Evolutionary conservation across 2,113 vertebrate species (phyloP), one percentile per base, ranked within the genome.

Genomic region (Paralichthys olivaceus): DNA sequence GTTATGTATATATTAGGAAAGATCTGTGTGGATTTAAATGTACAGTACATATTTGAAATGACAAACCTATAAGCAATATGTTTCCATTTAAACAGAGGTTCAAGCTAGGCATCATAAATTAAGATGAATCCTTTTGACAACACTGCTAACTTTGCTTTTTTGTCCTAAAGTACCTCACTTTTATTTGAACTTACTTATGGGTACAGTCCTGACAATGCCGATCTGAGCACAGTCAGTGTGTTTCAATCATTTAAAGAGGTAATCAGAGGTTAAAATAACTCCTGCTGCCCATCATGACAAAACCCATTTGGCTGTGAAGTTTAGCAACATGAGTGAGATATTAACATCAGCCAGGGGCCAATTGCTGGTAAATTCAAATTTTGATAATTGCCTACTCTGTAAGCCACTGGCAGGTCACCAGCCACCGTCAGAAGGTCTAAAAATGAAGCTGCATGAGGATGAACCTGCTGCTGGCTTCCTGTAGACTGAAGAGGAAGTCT

Each of bases 231-330:
- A 6, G 37, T 17, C 45, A 2, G 37, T 17, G 1, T n/a, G 29
- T 59, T 72, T 65, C 23, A 76, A 45, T 79, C 80, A 72, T 63
- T 76, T 43, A 47, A 73, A 78, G 63, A 80, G 67, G 55, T 70
- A 28, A 56, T 37, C 64, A 13, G 45, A 79, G 82, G 72, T 80
- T 68, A 78, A 85, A 83, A 73, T 63, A 81, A 76, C 82, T 73
- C 40, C 37, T 67, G 26, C 64, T 60, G 63, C 43, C 59, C 66
- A 83, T 78, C 59, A 70, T 14, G 4, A 68, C 75, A 23, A 73
- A 86, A 86, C 57, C 74, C 77, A 72, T 69, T 77, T 69, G 55
- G 57, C 71, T 66, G 54, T 71, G 1, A 72, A 75, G 81, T 63
- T 45, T 55, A 68, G 51, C 72, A 72, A 58, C 59, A 69, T 56